Evolutionary conservation across 2,888 invertebrate species (phyloP), one percentile per base, ranked within the genome.

Genomic region (Fissipunctia ypsillon): DNA sequence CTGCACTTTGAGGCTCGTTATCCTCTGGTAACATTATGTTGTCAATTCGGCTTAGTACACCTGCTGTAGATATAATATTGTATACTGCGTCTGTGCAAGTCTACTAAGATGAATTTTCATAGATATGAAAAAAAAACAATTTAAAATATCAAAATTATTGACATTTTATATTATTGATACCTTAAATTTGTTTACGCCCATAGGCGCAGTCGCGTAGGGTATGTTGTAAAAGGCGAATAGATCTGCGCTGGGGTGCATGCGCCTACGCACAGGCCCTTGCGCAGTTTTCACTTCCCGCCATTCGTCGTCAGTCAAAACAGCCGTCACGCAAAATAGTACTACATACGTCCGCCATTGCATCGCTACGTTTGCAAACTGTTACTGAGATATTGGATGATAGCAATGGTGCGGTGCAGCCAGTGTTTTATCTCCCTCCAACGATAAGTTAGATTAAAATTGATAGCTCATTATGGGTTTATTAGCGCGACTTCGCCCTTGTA

Each of bases 121-220:
- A n/a, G n/a, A n/a, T n/a, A n/a, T n/a, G n/a, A n/a, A n/a, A n/a
- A n/a, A n/a, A n/a, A n/a, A n/a, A n/a, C n/a, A n/a, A n/a, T n/a
- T n/a, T n/a, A n/a, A n/a, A n/a, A n/a, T n/a, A n/a, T n/a, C n/a
- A n/a, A n/a, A n/a, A n/a, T n/a, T n/a, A n/a, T n/a, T n/a, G n/a
- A n/a, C n/a, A n/a, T n/a, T n/a, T n/a, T n/a, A n/a, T n/a, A n/a
- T n/a, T n/a, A n/a, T n/a, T n/a, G n/a, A 1, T 65, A 67, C 81
- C 83, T 82, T 82, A 28, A 67, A 92, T 66, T 80, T 90, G 1
- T 91, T 54, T 0, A 25, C 65, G 4, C 91, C 91, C 0, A 75
- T 86, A 0, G 91, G 92, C 0, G 88, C 89, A 1, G 90, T 90
- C 0, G 92, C 92, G 38, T 92, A 93, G 1, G 92, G 92, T 7